These are phyloP conservation scores for Cirrhinus mrigala DNA, from an alignment of 2,797 vertebrate genomes.

Conservation along the genomic window DNA sequence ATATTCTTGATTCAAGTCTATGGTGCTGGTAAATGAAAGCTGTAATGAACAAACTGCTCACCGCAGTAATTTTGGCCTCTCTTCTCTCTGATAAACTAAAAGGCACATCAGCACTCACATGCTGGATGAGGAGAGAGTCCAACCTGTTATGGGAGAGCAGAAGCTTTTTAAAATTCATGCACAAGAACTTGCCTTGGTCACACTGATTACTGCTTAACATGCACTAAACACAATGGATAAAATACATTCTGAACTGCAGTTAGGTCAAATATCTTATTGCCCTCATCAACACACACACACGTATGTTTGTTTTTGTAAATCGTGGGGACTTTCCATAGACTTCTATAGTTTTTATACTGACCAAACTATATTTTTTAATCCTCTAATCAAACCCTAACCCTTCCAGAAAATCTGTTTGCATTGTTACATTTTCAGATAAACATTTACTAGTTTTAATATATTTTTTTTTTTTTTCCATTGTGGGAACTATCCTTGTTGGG, in stretches of 20 bases:
- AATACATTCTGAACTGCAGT: background rate
- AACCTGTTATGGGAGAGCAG: conserved; percentile 33
- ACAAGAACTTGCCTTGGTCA: background rate
- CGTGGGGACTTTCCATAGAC: too few relatives aligned
- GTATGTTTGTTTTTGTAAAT: too few relatives aligned
- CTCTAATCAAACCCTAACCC: too few relatives aligned
- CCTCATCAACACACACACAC: too few relatives aligned
- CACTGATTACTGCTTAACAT: background rate
- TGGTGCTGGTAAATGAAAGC: background rate
- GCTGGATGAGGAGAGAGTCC: conserved; percentile 39
- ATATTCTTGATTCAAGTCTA: too few relatives aligned
- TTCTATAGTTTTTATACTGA: too few relatives aligned
- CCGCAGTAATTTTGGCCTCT: conserved; percentile 1
- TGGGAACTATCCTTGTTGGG: too few relatives aligned
- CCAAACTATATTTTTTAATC: too few relatives aligned
- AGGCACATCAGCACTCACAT: background rate
- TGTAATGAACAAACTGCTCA: conserved; percentile 12
- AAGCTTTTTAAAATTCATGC: background rate
- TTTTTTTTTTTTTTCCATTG: too few relatives aligned
- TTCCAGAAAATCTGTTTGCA: too few relatives aligned
- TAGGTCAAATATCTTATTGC: background rate
- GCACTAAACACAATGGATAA: background rate
- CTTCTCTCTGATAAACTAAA: background rate
- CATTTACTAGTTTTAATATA: too few relatives aligned
- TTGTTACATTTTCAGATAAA: too few relatives aligned